Conservation (phyloP, 2,113 vertebrate genomes). For the Promerops cafer region DNA sequence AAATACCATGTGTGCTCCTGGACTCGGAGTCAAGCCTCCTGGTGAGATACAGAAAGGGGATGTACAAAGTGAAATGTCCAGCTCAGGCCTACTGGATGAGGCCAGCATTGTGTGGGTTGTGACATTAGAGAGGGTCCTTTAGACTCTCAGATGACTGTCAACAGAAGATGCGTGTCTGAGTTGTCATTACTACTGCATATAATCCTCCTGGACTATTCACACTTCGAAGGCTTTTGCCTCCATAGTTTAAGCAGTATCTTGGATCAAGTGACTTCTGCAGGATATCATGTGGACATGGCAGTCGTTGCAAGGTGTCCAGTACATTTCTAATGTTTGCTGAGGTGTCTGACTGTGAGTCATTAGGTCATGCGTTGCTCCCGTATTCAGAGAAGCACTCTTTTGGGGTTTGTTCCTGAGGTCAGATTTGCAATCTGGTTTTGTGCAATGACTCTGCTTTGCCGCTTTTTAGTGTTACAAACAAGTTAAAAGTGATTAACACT, state of each 20-base stretch:
- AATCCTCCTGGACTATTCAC: neutral
- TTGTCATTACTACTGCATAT: neutral
- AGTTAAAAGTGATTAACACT: neutral
- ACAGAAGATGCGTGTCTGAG: neutral
- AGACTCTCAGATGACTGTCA: neutral
- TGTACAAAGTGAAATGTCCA: neutral
- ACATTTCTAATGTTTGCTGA: neutral
- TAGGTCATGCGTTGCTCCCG: neutral
- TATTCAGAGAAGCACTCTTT: neutral
- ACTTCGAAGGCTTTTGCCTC: neutral
- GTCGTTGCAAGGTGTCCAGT: neutral
- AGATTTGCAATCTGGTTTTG: neutral
- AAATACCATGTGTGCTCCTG: slow-evolving; percentile 76
- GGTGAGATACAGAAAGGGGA: slow-evolving; percentile 38
- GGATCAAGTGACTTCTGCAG: neutral
- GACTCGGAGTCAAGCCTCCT: slow-evolving; percentile 72
- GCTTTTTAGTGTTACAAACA: neutral
- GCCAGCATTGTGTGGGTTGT: neutral
- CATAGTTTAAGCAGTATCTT: neutral
- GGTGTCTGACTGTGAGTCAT: neutral
- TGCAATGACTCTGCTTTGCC: neutral
- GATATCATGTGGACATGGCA: fast-evolving
- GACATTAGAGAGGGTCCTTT: neutral
- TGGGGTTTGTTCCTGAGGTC: neutral
- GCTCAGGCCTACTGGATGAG: neutral